Evolutionary conservation across 1,140 invertebrate species (phyloP).

Genomic region (Drosophila nikananu): DNA sequence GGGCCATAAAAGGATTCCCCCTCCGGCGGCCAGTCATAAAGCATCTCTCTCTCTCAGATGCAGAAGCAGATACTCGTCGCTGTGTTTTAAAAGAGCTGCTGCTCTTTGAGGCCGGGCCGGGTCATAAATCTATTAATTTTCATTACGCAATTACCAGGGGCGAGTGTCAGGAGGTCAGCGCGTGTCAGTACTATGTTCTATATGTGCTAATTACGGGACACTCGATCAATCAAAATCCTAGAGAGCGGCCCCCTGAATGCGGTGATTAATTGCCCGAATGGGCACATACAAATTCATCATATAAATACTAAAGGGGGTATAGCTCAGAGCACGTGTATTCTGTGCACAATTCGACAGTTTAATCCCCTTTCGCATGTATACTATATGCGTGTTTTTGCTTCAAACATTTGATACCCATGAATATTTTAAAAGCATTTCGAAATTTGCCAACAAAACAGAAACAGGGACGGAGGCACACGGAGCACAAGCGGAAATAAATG

Average conservation of each 20-base stretch:
- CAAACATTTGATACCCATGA: conserved; percentile 61
- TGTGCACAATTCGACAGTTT: conserved; percentile 37
- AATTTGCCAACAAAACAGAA: conserved; percentile 61
- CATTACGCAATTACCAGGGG: conserved; percentile 60
- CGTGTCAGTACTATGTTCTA: conserved; percentile 11
- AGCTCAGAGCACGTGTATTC: conserved; percentile 10
- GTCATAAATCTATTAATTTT: conserved; percentile 73
- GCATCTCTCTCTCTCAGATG: conserved; percentile 24
- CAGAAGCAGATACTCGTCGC: conserved; percentile 1
- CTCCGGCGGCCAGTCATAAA: conserved; percentile 25
- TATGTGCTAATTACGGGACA: conserved; percentile 63
- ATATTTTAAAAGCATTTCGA: conserved; percentile 76
- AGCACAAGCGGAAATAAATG: conserved; percentile 68
- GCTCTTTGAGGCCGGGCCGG: conserved; percentile 25
- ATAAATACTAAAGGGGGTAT: conserved; percentile 45
- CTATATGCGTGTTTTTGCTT: conserved; percentile 11
- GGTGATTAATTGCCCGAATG: conserved; percentile 64
- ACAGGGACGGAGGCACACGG: conserved; percentile 18
- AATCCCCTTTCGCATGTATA: conserved; percentile 22
- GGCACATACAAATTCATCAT: conserved; percentile 36
- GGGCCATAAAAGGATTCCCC: conserved; percentile 66
- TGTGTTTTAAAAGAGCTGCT: conserved; percentile 31
- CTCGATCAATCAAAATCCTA: conserved; percentile 67
- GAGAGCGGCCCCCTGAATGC: conserved; percentile 65
- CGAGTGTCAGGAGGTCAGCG: conserved; percentile 57